Evolutionary conservation across 2,888 invertebrate species (phyloP), one percentile per base, ranked within the genome.

Genomic region (Temnothorax unifasciatus): DNA sequence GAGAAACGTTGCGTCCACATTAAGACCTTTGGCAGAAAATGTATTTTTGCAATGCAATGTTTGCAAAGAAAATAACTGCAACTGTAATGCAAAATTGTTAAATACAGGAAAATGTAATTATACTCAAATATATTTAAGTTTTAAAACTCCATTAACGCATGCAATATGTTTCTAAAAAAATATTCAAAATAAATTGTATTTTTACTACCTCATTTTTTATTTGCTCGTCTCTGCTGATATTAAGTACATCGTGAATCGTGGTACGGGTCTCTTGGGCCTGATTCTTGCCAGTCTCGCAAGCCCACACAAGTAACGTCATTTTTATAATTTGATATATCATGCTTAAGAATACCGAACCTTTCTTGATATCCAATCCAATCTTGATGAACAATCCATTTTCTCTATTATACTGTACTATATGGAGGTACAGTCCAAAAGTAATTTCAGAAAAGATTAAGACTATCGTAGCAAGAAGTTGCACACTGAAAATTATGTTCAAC

Each of bases 301-400:
- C n/a, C 63, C 63, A 63, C 1, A 38, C 63, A 38, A 63, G 34
- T 38, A 38, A 6, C 0, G 5, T 3, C 9, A 63, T 11, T 63
- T n/a, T 15, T n/a, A 11, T 11, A 34, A 1, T 0, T 2, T 9
- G 0, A 63, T 38, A 0, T 5, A n/a, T 29, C 29, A 2, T 0
- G 18, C 0, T 0, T n/a, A 63, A 1, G n/a, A 38, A 38, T n/a
- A 11, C 11, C 9, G 9, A 2, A 25, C 57, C 11, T 3, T 1
- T 0, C n/a, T 25, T 13, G 15, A 6, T 0, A 15, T 29, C 25
- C 25, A 57, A 25, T n/a, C n/a, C n/a, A n/a, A n/a, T n/a, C 1
- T 25, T 57, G 25, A 57, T 15, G 25, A 57, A 4, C 21, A 57
- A 15, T 6, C 25, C 47, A 15, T 47, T 47, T 15, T 47, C 3